Conservation (phyloP, 2,797 vertebrate genomes). For the Sebastes hubbsi region DNA sequence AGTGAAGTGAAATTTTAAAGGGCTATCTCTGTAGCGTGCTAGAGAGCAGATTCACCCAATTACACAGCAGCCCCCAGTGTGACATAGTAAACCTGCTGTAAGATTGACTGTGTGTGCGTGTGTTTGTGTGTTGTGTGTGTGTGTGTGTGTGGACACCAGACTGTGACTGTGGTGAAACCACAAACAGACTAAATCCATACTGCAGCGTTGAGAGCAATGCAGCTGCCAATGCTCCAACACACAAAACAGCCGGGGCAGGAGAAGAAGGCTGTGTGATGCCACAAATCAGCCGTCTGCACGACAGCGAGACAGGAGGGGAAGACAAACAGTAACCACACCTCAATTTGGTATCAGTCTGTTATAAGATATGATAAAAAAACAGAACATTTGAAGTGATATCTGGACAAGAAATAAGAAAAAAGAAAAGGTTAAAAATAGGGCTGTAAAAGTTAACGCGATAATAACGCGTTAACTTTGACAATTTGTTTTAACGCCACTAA, state of each 20-base stretch:
- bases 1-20: constrained; percentile 77
- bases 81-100: constrained; percentile 70
- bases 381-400: neutral
- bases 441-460: too few relatives aligned
- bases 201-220: constrained; percentile 50
- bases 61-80: constrained; percentile 77
- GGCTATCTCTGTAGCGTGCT: constrained; percentile 68
- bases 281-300: constrained; percentile 31
- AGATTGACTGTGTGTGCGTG: constrained; percentile 47
- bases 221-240: constrained; percentile 54
- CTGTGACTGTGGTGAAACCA: constrained; percentile 69
- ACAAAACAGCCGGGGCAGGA: constrained; percentile 29
- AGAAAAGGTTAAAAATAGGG: neutral
- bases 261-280: constrained; percentile 36
- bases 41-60: constrained; percentile 77
- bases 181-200: constrained; percentile 69
- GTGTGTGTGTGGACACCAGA: constrained; percentile 41
- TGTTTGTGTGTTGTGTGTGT: neutral
- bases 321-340: neutral
- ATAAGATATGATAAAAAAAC: neutral
- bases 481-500: too few relatives aligned
- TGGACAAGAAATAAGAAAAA: neutral
- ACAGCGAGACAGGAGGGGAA: constrained; percentile 2
- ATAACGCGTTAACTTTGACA: too few relatives aligned
- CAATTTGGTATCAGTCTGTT: neutral